Conservation (phyloP, 2,888 invertebrate genomes). For the Eubasilissa splendida region DNA sequence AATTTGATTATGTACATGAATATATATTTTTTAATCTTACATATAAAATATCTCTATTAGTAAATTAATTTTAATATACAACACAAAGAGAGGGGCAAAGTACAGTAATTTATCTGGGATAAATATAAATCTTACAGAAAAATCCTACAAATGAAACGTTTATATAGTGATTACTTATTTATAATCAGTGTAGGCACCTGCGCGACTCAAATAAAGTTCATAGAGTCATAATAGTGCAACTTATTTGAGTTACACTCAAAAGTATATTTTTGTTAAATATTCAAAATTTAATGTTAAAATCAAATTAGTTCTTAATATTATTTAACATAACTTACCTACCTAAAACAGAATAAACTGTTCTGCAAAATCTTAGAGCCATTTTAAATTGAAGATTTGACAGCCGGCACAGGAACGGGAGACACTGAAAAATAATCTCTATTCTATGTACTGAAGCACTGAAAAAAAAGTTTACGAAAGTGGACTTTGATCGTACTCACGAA, state of each 20-base stretch:
- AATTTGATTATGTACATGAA: too few species aligned
- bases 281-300: neutral
- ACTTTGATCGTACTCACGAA: neutral
- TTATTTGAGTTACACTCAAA: neutral
- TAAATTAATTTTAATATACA: too few species aligned
- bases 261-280: neutral
- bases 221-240: neutral
- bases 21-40: too few species aligned
- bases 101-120: too few species aligned
- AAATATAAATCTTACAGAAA: too few species aligned
- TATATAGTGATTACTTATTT: too few species aligned
- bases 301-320: neutral
- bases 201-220: neutral
- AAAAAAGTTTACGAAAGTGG: neutral
- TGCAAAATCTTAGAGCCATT: constrained; percentile 11
- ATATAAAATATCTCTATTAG: too few species aligned
- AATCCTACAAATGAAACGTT: too few species aligned
- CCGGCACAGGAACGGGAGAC: neutral
- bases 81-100: too few species aligned
- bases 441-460: neutral
- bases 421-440: neutral
- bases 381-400: neutral
- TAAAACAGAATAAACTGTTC: constrained; percentile 3
- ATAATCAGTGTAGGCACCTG: too few species aligned
- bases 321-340: neutral